Evolutionary conservation across 2,113 vertebrate species (phyloP), one percentile per base, ranked within the genome.

Genomic region (Kryptolebias marmoratus): DNA sequence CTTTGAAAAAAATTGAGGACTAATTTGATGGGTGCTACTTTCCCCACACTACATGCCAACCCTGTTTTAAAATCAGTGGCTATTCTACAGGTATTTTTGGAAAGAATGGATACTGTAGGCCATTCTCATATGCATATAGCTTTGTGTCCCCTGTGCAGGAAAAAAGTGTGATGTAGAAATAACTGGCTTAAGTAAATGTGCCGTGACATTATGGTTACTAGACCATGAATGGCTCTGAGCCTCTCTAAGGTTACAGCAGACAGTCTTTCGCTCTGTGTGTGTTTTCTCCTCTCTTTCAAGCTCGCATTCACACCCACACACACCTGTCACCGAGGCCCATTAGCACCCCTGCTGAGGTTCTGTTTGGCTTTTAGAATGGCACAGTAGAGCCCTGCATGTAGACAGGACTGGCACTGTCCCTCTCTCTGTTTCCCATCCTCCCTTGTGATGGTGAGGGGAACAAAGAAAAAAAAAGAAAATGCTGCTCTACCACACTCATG

Each of bases 31-130:
- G 85, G 80, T 88, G 80, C 77, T 80, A 74, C 75, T 83, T 83
- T 85, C 88, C 88, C 82, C 73, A 71, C 68, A 80, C 83, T 82
- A 88, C 89, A 88, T 92, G 93, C 90, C 91, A 92, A 93, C 75
- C 71, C 83, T 75, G 92, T 92, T 91, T 90, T 68, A 62, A 55
- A 74, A 74, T 76, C 59, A 36, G 77, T 79, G 66, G 76, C 82
- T 74, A 68, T 52, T 76, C 73, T 64, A 81, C 65, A 72, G 78
- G 70, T 87, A 64, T 63, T 81, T 73, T 62, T 67, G 48, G 70
- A 47, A 79, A 67, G 68, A 79, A 55, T 52, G 67, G 76, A 50
- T 58, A 52, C 60, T 55, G 79, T 71, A 79, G 75, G 87, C 86
- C 85, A 82, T 44, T 63, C 60, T 60, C 50, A 53, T 55, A 79